Evolutionary conservation across 1,140 invertebrate genomes (phyloP).

Genomic region (Physella acuta): DNA sequence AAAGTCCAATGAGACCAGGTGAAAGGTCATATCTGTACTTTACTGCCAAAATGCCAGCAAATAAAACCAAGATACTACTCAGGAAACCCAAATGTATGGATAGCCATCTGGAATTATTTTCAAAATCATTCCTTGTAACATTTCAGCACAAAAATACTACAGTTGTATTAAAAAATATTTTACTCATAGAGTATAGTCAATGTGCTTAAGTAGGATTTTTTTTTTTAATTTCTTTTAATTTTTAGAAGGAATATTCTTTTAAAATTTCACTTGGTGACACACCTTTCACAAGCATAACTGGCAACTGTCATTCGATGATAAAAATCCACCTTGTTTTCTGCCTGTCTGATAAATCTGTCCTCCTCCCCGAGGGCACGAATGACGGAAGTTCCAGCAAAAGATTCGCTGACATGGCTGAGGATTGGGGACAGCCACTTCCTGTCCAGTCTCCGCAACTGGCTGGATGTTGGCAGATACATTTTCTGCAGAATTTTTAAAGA

Average conservation of each 20-base stretch:
- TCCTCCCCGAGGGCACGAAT: slow-evolving; percentile 19
- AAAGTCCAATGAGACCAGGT: slow-evolving; percentile 15
- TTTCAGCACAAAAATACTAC: not conserved
- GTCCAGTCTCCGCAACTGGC: slow-evolving; percentile 12
- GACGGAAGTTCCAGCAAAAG: slow-evolving; percentile 6
- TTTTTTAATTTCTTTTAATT: not conserved
- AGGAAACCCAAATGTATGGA: slow-evolving; percentile 4
- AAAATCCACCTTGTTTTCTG: slow-evolving; percentile 19
- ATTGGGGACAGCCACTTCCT: slow-evolving; percentile 16
- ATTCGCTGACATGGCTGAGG: slow-evolving; percentile 16
- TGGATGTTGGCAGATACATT: slow-evolving; percentile 16
- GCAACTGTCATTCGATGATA: slow-evolving; percentile 6
- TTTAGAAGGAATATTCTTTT: not conserved
- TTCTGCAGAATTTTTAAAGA: not conserved
- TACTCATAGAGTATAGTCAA: not conserved
- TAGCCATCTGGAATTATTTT: slow-evolving; percentile 12
- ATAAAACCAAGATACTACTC: not conserved
- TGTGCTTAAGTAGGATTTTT: too few relatives aligned
- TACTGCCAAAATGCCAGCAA: slow-evolving; percentile 9
- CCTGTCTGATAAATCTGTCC: slow-evolving; percentile 10
- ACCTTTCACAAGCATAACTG: slow-evolving; percentile 18
- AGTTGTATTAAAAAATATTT: not conserved
- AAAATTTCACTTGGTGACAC: not conserved
- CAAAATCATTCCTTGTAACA: not conserved
- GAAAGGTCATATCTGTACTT: slow-evolving; percentile 16